A percentile compares a stretch with the other conserved stretches of the same genome.
phyloP scores from a whole-genome alignment of 2,797 vertebrate species.

The Falco cherrug region DNA sequence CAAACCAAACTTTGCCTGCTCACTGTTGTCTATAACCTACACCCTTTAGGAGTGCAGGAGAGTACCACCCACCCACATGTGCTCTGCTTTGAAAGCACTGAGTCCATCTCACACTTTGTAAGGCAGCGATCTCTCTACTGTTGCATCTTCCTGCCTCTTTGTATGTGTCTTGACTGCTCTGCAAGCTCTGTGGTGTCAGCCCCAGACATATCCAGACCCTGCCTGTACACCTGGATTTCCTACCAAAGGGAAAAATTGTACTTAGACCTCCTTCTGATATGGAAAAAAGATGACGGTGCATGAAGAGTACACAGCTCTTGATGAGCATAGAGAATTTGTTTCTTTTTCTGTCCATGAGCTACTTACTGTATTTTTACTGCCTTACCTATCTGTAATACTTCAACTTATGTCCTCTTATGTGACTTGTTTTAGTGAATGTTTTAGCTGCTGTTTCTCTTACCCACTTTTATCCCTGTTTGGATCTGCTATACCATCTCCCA shows the following conservation, averaged over 20 bases:
- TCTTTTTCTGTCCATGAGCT: not conserved
- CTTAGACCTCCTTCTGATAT: not conserved
- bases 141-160: not conserved
- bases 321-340: not conserved
- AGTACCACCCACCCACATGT: not conserved
- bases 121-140: not conserved
- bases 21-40: not conserved
- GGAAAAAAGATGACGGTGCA: not conserved
- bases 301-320: not conserved
- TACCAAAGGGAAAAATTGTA: not conserved
- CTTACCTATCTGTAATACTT: not conserved
- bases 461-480: not conserved
- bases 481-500: not conserved
- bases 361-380: not conserved
- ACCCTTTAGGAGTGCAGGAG: not conserved
- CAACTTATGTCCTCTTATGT: not conserved
- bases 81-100: fast-evolving
- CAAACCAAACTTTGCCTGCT: not conserved
- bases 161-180: not conserved
- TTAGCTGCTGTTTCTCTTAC: not conserved
- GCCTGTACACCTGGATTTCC: not conserved
- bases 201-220: not conserved
- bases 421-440: not conserved
- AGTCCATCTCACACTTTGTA: not conserved
- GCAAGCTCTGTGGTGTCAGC: not conserved